Base-by-base conservation (phyloP, 2,797 vertebrate species). In the Myripristis murdjan region DNA sequence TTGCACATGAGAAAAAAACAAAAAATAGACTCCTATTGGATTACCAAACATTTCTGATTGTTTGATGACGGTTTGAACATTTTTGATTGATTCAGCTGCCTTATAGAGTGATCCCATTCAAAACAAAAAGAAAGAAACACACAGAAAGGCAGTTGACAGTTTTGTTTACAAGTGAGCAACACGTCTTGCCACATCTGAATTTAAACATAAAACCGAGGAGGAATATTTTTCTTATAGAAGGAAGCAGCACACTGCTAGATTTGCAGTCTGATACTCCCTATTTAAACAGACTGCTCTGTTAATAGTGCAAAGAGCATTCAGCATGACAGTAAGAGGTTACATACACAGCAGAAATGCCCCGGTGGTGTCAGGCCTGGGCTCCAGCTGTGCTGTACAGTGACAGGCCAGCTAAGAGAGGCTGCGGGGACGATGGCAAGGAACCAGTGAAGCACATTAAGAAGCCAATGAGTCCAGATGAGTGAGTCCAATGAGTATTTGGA, bases 401-500 rank as follows among this genome's bases (percentile, higher is more conserved):
- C 35, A 99, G 88, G 0, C 96, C 96, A 37, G 98, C n/a, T 96
- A 57, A 97, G 95, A 46, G 95, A 93, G 81, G 98, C 95, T 6
- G 97, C 98, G 3, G 97, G 97, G 2, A 97, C 96, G 2, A 98
- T 97, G 61, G 97, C 98, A 80, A 98, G 86, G 98, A 97, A 0
- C 97, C 97, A 0, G 98, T 97, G 90, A 96, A 99, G 63, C 91
- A 93, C 96, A 98, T 95, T 80, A 99, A 94, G 74, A 97, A 93
- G 20, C 97, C 97, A 0, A 97, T 95, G 63, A 98, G 92, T 46
- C 98, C 98, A 0, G 24, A 24, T 24, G 23, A 24, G 97, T 97
- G 92, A 98, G 97, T 43, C 97, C 97, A 56, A 98, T 86, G 0
- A 98, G 22, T 37, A 98, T 94, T 90, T 99, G 97, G 79, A 99